Conservation (phyloP, 2,888 invertebrate genomes). For the Coelogynopora nodosa region DNA sequence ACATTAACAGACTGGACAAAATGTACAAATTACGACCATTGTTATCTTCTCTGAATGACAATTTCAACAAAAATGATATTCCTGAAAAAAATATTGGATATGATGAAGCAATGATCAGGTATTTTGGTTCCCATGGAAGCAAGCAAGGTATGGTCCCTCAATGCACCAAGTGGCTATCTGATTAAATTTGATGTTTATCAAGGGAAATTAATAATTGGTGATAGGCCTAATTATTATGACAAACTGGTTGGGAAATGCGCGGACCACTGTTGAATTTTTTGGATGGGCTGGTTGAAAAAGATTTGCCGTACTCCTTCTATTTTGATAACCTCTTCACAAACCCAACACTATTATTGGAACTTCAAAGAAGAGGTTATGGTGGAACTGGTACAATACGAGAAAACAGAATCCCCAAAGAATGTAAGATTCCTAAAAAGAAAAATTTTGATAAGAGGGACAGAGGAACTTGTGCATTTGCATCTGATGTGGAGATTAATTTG, state of each 20-base stretch:
- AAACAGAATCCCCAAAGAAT: conserved; percentile 5
- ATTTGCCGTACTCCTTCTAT: conserved; percentile 15
- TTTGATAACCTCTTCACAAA: conserved; percentile 12
- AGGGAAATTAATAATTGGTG: conserved; percentile 15
- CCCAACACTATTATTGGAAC: conserved; percentile 8
- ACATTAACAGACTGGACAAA: conserved; percentile 18
- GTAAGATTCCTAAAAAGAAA: conserved; percentile 14
- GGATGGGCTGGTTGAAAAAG: background rate
- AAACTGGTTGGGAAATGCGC: conserved; percentile 20
- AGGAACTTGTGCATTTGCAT: conserved; percentile 18
- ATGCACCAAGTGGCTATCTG: background rate
- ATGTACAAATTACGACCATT: conserved; percentile 8
- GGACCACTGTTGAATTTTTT: conserved; percentile 2
- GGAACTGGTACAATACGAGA: conserved; percentile 7
- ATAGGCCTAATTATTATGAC: conserved; percentile 13
- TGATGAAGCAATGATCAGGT: conserved; percentile 20
- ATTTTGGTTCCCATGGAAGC: background rate
- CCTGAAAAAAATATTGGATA: background rate
- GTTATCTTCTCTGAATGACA: conserved; percentile 2
- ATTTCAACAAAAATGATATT: conserved; percentile 7
- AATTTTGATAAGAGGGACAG: conserved; percentile 10
- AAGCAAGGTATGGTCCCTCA: background rate
- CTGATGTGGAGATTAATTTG: background rate
- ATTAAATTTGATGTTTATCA: conserved; percentile 17
- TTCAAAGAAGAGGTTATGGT: conserved; percentile 27